Base-by-base conservation (phyloP, 2,113 vertebrate species). In the Thalassoma bifasciatum region DNA sequence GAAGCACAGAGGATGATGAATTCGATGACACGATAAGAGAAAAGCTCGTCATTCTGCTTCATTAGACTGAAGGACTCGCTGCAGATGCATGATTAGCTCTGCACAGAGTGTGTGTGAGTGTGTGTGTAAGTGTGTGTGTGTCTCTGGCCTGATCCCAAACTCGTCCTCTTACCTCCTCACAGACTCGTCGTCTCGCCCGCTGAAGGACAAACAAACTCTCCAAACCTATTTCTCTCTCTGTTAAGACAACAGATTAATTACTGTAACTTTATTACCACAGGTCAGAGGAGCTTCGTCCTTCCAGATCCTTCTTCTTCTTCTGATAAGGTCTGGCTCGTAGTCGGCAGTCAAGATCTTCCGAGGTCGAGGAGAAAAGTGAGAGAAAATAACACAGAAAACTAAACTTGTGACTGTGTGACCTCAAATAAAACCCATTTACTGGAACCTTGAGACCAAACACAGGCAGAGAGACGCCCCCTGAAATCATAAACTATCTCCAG, bases 81-180 rank as follows among this genome's bases (percentile, higher is more conserved):
- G 62, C 62, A 64, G 77, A 78, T 22, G 50, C 65, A 7, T 68
- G 67, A 86, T 83, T 71, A 72, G 71, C 54, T 51, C 52, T 64
- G 19, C 50, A 53, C 26, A 0, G 4, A 16, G 9, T 23, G 14
- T 56, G 46, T 40, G n/a, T 68, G 13, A 46, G n/a, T 66, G 24
- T 65, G 40, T 56, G 37, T 30, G 47, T 36, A 49, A 40, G 57
- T 65, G 23, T 52, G 47, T 2, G 4, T n/a, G 50, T 65, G 50
- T 42, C 14, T 8, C 19, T 76, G 67, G 72, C 72, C 30, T 51
- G 14, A 38, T 26, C 57, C 72, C 66, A 79, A 59, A 67, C 53
- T 53, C 46, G 22, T 66, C 47, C 52, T 74, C 52, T 64, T 0
- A 1, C 44, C 49, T 66, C 58, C 3, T n/a, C 58, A 40, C 26